These are phyloP conservation scores for Hydropotes inermis DNA, from an alignment of 2,113 vertebrate species.

Conservation along the genomic window DNA sequence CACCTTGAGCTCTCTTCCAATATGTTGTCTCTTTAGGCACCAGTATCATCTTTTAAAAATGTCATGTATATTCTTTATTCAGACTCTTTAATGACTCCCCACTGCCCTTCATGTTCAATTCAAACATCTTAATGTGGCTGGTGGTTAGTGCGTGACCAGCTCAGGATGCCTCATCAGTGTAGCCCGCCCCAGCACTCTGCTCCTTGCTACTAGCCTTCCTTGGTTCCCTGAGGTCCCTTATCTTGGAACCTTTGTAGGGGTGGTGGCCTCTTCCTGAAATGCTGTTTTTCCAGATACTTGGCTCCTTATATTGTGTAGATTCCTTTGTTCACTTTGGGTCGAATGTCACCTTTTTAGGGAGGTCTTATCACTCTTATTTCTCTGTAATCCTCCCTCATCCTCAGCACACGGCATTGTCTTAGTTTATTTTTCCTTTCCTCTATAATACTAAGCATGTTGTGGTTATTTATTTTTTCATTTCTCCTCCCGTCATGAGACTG, in stretches of 20 bases:
- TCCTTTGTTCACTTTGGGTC: not conserved
- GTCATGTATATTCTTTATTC: not conserved
- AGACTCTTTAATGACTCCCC: not conserved
- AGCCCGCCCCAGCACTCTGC: accelerated
- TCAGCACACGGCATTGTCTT: not conserved
- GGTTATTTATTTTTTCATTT: not conserved
- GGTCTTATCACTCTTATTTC: not conserved
- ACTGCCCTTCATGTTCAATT: not conserved
- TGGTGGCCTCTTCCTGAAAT: not conserved
- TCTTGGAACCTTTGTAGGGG: not conserved
- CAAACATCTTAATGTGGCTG: not conserved
- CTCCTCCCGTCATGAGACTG: not conserved
- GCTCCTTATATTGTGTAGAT: not conserved
- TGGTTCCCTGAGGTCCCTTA: not conserved
- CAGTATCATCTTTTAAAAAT: not conserved
- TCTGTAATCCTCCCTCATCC: not conserved
- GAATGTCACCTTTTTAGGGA: not conserved
- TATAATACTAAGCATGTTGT: not conserved
- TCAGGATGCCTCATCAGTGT: not conserved
- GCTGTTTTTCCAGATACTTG: not conserved
- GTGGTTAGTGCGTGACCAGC: not conserved
- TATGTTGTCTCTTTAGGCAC: not conserved
- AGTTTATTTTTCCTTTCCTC: not conserved
- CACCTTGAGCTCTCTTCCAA: not conserved
- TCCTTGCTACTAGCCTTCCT: not conserved